Evolutionary conservation across 2,113 vertebrate genomes (phyloP), one percentile per base, ranked within the genome.

Genomic region (Thalassarche chlororhynchos): DNA sequence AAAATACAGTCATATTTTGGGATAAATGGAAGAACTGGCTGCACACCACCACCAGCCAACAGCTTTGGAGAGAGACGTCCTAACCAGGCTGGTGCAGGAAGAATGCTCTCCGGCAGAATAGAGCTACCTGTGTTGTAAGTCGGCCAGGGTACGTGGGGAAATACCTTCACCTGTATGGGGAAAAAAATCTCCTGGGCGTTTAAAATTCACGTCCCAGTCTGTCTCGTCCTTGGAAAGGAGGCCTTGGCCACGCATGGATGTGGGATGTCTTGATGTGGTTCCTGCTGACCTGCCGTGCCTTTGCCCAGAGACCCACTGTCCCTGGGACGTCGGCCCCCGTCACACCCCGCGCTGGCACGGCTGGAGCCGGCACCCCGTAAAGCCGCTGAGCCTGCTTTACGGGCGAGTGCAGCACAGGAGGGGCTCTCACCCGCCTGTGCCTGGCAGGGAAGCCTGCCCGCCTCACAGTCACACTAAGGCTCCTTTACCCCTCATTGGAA

Each of bases 261-360:
- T 18, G 51, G 64, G 79, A 17, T 60, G 19, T 19, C 49, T 49
- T 11, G 8, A 8, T 38, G 60, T 5, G 29, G 34, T 47, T 82
- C 55, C 58, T 34, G 44, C 49, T 38, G 70, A 19, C 55, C 36
- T 12, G 38, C 49, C 2, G 2, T 51, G 52, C 66, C n/a, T 60
- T 47, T 47, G 79, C 55, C 42, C 55, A 6, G 36, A 14, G 47
- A 24, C 40, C 29, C 13, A 7, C 23, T 36, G 69, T 69, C 49
- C n/a, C 77, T 1, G 2, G 60, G 60, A 42, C 6, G 1, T 19
- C 2, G 2, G 21, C 17, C 52, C 49, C 69, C 26, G 6, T 36
- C 52, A 2, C 46, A 4, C 12, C 52, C 38, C 1, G 1, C 3
- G 2, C 69, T 5, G 2, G 47, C 66, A 6, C 2, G 16, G 40